phyloP scores from a whole-genome alignment of 2,797 vertebrate species.

The Gymnoscopelus microlampas region DNA sequence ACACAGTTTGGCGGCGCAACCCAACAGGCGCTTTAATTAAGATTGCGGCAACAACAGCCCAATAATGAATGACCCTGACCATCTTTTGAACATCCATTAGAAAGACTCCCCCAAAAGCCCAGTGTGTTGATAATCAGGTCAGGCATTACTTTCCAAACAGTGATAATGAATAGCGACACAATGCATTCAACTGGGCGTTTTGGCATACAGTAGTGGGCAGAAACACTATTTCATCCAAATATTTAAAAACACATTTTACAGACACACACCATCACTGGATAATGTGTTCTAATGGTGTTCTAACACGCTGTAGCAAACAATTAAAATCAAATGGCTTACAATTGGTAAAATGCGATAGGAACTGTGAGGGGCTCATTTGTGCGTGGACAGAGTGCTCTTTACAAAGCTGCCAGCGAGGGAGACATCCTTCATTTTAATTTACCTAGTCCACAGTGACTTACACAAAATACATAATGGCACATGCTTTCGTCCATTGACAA shows the following conservation, averaged over 20 bases:
- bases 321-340: slow-evolving; percentile 2
- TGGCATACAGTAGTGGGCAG: no score
- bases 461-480: slow-evolving; percentile 3
- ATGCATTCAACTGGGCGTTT: neutral
- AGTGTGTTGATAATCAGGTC: slow-evolving; percentile 20
- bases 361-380: neutral
- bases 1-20: slow-evolving; percentile 10
- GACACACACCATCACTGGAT: neutral
- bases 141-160: neutral
- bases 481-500: neutral
- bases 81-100: slow-evolving; percentile 41
- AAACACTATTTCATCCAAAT: neutral
- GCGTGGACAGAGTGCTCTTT: slow-evolving; percentile 23
- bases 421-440: slow-evolving; percentile 8
- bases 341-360: slow-evolving; percentile 1
- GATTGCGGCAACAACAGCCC: slow-evolving; percentile 15
- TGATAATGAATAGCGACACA: neutral
- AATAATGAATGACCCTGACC: slow-evolving; percentile 33
- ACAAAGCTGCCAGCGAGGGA: slow-evolving; percentile 9
- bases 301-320: neutral
- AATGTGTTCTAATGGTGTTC: neutral
- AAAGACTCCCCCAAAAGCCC: slow-evolving; percentile 29
- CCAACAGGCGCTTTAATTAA: slow-evolving; percentile 45
- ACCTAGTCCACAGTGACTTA: neutral
- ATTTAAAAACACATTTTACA: neutral